Conservation (phyloP, 2,797 vertebrate species). For the Tenualosa ilisha region DNA sequence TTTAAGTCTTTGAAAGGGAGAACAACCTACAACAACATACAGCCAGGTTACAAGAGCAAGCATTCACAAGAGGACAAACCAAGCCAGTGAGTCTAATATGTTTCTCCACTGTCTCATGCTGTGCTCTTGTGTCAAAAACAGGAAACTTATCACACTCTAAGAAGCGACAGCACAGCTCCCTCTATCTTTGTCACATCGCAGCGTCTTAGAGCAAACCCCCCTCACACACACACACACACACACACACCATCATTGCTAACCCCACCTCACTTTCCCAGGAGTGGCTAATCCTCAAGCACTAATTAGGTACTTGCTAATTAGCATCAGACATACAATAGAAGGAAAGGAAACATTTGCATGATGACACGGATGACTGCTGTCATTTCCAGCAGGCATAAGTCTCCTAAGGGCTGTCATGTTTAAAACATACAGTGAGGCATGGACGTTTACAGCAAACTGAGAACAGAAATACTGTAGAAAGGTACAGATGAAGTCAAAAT, state of each 20-base stretch:
- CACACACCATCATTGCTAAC: neutral
- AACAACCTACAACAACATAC: neutral
- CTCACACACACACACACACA: neutral
- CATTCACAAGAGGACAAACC: neutral
- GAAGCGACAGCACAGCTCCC: neutral
- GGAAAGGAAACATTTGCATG: slow-evolving; percentile 88
- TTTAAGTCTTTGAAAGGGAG: neutral
- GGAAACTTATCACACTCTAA: neutral
- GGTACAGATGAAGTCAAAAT: neutral
- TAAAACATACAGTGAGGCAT: neutral
- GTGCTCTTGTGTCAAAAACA: neutral
- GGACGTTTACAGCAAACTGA: neutral
- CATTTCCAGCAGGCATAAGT: slow-evolving; percentile 72
- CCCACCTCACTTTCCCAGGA: slow-evolving; percentile 77
- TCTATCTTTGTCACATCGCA: slow-evolving; percentile 47
- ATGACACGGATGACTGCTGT: slow-evolving; percentile 81
- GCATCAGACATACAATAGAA: slow-evolving; percentile 87
- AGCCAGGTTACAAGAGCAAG: neutral
- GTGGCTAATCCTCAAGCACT: slow-evolving; percentile 92
- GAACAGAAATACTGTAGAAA: neutral
- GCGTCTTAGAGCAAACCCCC: slow-evolving; percentile 76
- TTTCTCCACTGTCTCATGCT: neutral
- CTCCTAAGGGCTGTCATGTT: slow-evolving; percentile 31
- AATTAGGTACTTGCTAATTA: slow-evolving; percentile 96
- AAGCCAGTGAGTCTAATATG: neutral